Percentiles rank a stretch among this genome's conserved stretches.
Evolutionary conservation across 2,888 invertebrate genomes (phyloP).

Genomic region (Drosophila fulvimacula): DNA sequence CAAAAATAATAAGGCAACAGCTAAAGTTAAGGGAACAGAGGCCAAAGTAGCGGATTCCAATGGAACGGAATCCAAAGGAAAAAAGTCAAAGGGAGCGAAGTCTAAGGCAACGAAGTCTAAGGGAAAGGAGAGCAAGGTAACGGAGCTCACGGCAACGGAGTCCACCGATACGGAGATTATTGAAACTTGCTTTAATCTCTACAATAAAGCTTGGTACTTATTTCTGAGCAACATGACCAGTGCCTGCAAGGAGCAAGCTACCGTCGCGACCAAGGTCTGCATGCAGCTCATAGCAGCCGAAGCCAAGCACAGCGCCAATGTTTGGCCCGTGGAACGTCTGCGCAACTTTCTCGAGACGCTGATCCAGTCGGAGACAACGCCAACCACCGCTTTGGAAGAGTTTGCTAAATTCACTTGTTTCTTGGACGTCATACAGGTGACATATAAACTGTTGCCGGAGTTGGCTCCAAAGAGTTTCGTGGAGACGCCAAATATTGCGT

Average conservation of each 20-base stretch:
- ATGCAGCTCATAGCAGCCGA: constrained; percentile 91
- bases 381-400: constrained; percentile 87
- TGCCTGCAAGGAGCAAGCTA: constrained; percentile 73
- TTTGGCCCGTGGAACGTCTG: constrained; percentile 87
- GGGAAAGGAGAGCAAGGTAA: neutral
- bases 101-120: neutral
- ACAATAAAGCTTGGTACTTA: constrained; percentile 88
- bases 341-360: constrained; percentile 89
- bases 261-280: constrained; percentile 89
- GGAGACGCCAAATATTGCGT: constrained; percentile 86
- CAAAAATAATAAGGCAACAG: neutral
- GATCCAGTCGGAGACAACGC: constrained; percentile 87
- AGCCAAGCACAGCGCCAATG: constrained; percentile 86
- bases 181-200: too few species aligned
- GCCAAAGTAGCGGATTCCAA: too few species aligned
- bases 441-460: constrained; percentile 87
- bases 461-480: constrained; percentile 86
- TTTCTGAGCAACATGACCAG: constrained; percentile 82
- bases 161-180: too few species aligned
- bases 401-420: constrained; percentile 91
- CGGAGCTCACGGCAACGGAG: neutral
- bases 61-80: too few species aligned
- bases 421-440: constrained; percentile 91
- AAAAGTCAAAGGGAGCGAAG: too few species aligned
- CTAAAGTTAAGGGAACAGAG: neutral